Evolutionary conservation across 2,888 invertebrate species (phyloP), one percentile per base, ranked within the genome.

Genomic region (Troglohyphantes excavatus): DNA sequence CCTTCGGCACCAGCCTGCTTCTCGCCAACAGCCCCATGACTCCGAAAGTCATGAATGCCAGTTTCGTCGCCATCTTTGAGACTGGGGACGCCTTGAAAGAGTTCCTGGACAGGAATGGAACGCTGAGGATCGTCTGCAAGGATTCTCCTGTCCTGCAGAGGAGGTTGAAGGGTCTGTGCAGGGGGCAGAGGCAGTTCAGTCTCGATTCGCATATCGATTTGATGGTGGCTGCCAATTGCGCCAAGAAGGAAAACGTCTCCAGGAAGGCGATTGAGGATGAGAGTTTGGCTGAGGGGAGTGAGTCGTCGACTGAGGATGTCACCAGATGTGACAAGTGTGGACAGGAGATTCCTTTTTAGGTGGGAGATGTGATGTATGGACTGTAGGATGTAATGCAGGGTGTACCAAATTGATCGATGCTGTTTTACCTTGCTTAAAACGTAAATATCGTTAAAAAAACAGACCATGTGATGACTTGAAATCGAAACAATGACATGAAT

Each of bases 21-120:
- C 94, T 99, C 73, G 97, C 98, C 75, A 99, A 99, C 94, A 97
- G 97, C 1, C 98, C 98, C 0, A 97, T 97, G 96, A 98, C 98
- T 5, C 99, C 99, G 0, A 99, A 98, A 94, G 97, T 99, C 76
- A 91, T 98, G 2, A 98, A 98, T 92, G 98, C 97, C 2, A 98
- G 97, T 72, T 98, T 97, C 93, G 98, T 96, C 0, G 98, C 98
- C 29, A 96, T 98, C 91, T 97, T 97, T 92, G 98, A 98, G 19
- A 96, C 96, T 88, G 95, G 95, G 73, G 96, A 96, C 92, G 93
- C 19, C 29, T 33, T 88, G 0, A 65, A 95, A 17, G 96, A 96
- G 73, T 96, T 96, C 92, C 95, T 96, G 61, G 95, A 95, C 93
- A 96, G 96, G 19, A 95, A 96, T 92, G 95, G 95, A 1, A 84